These are phyloP conservation scores for Meles meles DNA, from an alignment of 2,113 vertebrate genomes.

Conservation along the genomic window DNA sequence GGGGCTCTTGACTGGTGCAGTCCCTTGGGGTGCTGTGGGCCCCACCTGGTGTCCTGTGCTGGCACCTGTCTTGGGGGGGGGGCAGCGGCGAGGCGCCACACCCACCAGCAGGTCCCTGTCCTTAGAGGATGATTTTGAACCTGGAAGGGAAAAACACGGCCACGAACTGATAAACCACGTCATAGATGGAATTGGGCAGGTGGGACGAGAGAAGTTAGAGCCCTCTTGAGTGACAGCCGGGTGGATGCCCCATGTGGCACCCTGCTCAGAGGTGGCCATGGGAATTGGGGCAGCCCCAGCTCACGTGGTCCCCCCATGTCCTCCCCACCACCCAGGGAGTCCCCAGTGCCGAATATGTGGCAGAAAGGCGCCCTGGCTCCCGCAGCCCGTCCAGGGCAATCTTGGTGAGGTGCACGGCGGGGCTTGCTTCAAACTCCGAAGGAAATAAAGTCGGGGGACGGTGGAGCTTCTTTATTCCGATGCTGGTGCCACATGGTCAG, in stretches of 20 bases:
- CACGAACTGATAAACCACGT: background rate
- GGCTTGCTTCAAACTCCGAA: background rate
- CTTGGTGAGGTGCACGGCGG: background rate
- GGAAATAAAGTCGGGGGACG: background rate
- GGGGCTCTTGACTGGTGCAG: background rate
- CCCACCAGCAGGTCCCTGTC: background rate
- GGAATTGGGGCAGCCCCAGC: too few species aligned
- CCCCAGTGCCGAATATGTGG: background rate
- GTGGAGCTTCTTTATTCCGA: background rate
- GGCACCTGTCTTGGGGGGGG: background rate
- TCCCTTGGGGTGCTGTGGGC: background rate
- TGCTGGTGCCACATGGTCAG: rapidly evolving
- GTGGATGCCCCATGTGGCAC: too few species aligned
- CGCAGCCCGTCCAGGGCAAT: too few species aligned
- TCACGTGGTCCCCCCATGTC: too few species aligned
- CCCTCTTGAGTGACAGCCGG: background rate
- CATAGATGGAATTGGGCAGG: background rate
- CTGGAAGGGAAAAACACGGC: background rate
- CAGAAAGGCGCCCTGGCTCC: rapidly evolving
- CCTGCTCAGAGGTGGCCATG: too few species aligned
- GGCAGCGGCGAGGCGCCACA: background rate
- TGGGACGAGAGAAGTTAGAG: background rate
- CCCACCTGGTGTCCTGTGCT: rapidly evolving
- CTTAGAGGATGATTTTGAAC: background rate
- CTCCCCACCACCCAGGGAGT: background rate